These are phyloP conservation scores for Leptodactylus fallax DNA, from an alignment of 2,797 vertebrate species.

Conservation along the genomic window DNA sequence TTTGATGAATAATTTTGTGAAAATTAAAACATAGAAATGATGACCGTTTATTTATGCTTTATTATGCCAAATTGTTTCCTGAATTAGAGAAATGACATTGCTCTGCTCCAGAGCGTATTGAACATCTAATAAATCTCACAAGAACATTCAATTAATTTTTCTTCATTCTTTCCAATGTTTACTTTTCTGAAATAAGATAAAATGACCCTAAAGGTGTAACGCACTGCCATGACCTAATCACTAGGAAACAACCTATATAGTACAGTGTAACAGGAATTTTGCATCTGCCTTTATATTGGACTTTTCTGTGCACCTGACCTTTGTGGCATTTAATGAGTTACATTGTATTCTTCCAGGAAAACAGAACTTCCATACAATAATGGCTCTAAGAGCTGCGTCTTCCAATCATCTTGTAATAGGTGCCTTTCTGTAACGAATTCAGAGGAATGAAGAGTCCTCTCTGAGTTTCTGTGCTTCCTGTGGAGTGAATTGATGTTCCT, in stretches of 20 bases:
- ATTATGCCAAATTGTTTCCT: background rate
- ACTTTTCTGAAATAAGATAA: background rate
- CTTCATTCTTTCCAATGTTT: background rate
- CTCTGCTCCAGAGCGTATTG: background rate
- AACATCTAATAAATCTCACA: no score
- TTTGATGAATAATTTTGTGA: no score
- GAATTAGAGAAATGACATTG: background rate
- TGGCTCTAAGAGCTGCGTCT: slow-evolving; percentile 1
- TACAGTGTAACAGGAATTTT: background rate
- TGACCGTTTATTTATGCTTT: background rate
- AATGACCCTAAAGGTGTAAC: background rate
- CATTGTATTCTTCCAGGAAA: background rate
- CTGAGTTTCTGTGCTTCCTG: slow-evolving; percentile 26
- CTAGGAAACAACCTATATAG: no score
- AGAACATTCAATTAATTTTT: no score
- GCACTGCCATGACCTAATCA: background rate
- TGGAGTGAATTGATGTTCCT: slow-evolving; percentile 52
- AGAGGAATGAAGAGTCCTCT: slow-evolving; percentile 31
- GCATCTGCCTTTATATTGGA: background rate
- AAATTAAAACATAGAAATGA: no score
- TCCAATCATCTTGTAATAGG: slow-evolving; percentile 52
- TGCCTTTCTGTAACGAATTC: slow-evolving; percentile 47
- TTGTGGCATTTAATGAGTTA: slow-evolving; percentile 15
- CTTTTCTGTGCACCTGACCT: background rate
- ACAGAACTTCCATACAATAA: slow-evolving; percentile 15